These are phyloP conservation scores for Thinocorus orbignyianus DNA, from an alignment of 2,113 vertebrate species.

Conservation along the genomic window DNA sequence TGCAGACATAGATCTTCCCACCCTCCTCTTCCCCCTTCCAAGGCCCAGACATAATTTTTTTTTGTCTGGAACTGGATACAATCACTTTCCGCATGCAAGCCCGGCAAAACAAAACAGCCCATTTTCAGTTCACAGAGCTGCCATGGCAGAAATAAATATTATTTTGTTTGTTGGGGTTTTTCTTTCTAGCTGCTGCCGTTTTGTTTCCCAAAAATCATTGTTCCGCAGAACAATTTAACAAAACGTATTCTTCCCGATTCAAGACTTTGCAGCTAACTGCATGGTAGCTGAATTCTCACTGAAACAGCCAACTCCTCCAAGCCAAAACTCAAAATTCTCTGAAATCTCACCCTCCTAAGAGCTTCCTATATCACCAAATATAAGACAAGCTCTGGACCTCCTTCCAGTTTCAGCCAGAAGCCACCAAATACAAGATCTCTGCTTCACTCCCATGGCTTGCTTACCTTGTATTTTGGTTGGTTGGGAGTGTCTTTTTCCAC, in stretches of 20 bases:
- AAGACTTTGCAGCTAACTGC: background rate
- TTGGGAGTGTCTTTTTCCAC: background rate
- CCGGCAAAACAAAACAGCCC: constrained; percentile 45
- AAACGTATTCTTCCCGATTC: background rate
- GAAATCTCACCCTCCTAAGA: background rate
- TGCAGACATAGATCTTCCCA: constrained; percentile 55
- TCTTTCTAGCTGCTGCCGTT: background rate
- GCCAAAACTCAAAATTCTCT: background rate
- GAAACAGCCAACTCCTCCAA: background rate
- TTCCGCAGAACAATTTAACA: background rate
- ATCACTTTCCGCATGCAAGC: background rate
- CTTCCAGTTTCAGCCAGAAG: background rate
- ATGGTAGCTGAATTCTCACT: background rate
- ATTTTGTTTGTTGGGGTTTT: constrained; percentile 42
- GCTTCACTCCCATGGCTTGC: too few species aligned
- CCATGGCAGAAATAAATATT: constrained; percentile 48
- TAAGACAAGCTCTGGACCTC: background rate
- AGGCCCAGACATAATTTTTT: constrained; percentile 7
- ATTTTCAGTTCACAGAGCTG: constrained; percentile 34
- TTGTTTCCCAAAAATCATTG: constrained; percentile 36
- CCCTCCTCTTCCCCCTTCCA: constrained; percentile 44
- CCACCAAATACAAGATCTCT: background rate
- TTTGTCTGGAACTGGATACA: constrained; percentile 38
- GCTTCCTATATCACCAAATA: background rate
- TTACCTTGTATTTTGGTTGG: background rate